These are phyloP conservation scores for Cydia pomonella DNA, from an alignment of 1,140 invertebrate genomes.

Conservation along the genomic window DNA sequence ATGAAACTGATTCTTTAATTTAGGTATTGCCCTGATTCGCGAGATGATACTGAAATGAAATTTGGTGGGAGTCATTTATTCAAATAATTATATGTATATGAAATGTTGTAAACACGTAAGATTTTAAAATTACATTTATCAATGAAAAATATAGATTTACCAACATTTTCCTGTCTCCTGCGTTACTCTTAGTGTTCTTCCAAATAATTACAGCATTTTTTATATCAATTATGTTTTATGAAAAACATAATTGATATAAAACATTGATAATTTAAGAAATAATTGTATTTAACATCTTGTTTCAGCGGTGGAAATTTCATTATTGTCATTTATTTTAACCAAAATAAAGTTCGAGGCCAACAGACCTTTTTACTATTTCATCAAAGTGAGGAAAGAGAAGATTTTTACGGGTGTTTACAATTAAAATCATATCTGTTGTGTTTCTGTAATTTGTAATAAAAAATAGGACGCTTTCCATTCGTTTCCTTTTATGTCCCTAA, in stretches of 20 bases:
- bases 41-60: too few relatives aligned
- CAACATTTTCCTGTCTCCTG: neutral
- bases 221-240: too few relatives aligned
- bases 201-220: too few relatives aligned
- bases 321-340: constrained; percentile 3
- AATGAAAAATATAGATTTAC: neutral
- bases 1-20: too few relatives aligned
- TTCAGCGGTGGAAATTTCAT: constrained; percentile 32
- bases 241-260: too few relatives aligned
- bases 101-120: too few relatives aligned
- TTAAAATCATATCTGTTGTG: neutral
- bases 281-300: constrained; percentile 20
- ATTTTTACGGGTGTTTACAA: constrained; percentile 37
- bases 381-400: constrained; percentile 45
- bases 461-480: neutral
- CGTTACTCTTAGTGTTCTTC: too few relatives aligned
- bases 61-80: too few relatives aligned
- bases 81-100: too few relatives aligned
- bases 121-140: too few relatives aligned
- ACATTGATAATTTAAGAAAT: too few relatives aligned
- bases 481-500: neutral
- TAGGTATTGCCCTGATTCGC: too few relatives aligned
- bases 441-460: neutral
- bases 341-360: constrained; percentile 39
- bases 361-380: constrained; percentile 52